phyloP scores from a whole-genome alignment of 2,888 invertebrate species.

The Orthonevra nobilis region DNA sequence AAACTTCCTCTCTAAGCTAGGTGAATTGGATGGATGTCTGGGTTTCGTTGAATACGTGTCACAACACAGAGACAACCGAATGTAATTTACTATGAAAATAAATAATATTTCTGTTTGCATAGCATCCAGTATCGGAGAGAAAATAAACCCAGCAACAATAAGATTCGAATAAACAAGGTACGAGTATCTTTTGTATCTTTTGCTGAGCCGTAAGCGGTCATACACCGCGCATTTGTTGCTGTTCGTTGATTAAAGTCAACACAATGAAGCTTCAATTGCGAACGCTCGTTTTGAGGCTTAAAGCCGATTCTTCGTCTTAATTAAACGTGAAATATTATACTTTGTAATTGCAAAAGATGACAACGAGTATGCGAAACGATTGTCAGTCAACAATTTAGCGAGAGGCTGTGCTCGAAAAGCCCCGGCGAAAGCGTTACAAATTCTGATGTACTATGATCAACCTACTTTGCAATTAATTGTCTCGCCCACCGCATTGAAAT shows the following conservation, averaged over 20 bases:
- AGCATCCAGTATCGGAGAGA: slow-evolving; percentile 27
- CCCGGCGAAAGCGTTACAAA: slow-evolving; percentile 37
- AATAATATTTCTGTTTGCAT: slow-evolving; percentile 39
- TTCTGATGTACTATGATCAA: slow-evolving; percentile 8
- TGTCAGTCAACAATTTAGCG: slow-evolving; percentile 13
- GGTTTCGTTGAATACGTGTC: slow-evolving; percentile 22
- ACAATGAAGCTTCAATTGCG: slow-evolving; percentile 33
- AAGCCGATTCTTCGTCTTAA: slow-evolving; percentile 32
- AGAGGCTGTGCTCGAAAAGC: neutral
- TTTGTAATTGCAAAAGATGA: slow-evolving; percentile 36
- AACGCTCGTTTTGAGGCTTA: slow-evolving; percentile 37
- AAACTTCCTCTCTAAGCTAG: neutral
- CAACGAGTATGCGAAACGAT: slow-evolving; percentile 29
- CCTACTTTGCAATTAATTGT: slow-evolving; percentile 22
- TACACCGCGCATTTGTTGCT: slow-evolving; percentile 14
- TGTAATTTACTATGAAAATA: slow-evolving; percentile 51
- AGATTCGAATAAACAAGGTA: no score
- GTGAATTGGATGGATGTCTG: slow-evolving; percentile 32
- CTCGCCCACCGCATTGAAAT: slow-evolving; percentile 9
- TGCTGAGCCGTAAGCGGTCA: slow-evolving; percentile 14
- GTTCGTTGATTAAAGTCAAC: slow-evolving; percentile 41
- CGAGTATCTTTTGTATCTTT: slow-evolving; percentile 10
- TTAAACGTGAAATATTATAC: slow-evolving; percentile 49
- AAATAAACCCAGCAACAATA: slow-evolving; percentile 10
- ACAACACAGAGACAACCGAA: slow-evolving; percentile 32